Percentiles rank a stretch among this genome's conserved stretches.
Conservation (phyloP, 2,888 invertebrate species). For the Trisateles emortualis region DNA sequence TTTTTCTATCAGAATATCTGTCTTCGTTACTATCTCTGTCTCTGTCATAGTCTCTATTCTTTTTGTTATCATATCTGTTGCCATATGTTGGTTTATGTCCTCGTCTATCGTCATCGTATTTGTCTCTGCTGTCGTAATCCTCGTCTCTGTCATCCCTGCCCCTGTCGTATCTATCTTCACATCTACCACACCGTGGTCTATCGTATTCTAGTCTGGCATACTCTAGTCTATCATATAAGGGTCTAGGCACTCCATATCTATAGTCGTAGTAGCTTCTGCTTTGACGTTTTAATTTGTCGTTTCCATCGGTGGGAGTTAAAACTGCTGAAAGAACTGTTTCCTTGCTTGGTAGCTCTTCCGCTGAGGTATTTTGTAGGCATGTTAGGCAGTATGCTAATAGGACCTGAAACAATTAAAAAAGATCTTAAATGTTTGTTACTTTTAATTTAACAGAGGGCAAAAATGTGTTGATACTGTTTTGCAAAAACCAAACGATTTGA, state of each 20-base stretch:
- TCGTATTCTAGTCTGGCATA: constrained; percentile 59
- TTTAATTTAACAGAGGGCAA: too few species aligned
- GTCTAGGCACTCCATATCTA: constrained; percentile 65
- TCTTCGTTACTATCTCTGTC: constrained; percentile 55
- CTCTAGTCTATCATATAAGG: constrained; percentile 62
- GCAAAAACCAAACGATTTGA: too few species aligned
- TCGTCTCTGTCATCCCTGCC: constrained; percentile 57
- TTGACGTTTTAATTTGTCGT: constrained; percentile 63
- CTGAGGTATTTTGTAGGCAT: constrained; percentile 45
- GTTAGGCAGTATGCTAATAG: constrained; percentile 45
- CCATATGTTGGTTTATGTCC: constrained; percentile 71
- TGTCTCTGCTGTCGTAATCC: constrained; percentile 57
- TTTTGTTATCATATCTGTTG: constrained; percentile 69
- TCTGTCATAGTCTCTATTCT: constrained; percentile 46
- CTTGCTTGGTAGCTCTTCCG: constrained; percentile 45
- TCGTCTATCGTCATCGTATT: constrained; percentile 57
- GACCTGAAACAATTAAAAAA: constrained; percentile 60
- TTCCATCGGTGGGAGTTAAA: constrained; percentile 50
- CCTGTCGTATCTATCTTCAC: constrained; percentile 58
- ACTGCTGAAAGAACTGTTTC: constrained; percentile 69
- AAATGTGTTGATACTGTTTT: too few species aligned
- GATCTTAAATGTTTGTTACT: neutral
- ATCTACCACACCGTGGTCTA: constrained; percentile 70
- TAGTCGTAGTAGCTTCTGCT: constrained; percentile 77
- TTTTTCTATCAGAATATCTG: constrained; percentile 60